Base-by-base conservation (phyloP, 2,797 vertebrate genomes). In the Pelodytes ibericus region DNA sequence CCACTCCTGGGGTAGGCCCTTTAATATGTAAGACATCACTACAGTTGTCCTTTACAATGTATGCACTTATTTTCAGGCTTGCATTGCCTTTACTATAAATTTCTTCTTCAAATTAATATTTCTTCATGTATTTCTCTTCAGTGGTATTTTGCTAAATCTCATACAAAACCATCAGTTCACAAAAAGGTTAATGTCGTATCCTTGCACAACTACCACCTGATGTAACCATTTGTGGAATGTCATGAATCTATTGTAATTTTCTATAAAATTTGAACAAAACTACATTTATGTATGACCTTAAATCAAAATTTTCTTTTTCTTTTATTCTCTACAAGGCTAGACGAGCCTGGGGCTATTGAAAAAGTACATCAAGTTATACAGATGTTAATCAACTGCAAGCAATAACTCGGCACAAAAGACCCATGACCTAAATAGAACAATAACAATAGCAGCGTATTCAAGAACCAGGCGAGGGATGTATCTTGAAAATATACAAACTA, bases 301-400 rank as follows among this genome's bases (percentile, higher is more conserved):
- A 76, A 83, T 78, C 36, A 61, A 6, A 81, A 51, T 76, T 61
- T 41, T 39, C 58, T 69, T 86, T 82, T 80, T 57, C 7, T 47
- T 63, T 56, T n/a, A 25, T 57, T 65, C 27, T 68, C 71, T 64
- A 64, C 71, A 72, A 83, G 58, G 26, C 18, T 39, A 41, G 20
- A 22, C 0, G 0, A 72, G 51, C 47, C 63, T 64, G 65, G 15
- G 44, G 36, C 41, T 80, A 20, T 7, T 18, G 7, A 56, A 72
- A 69, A 62, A 73, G 30, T n/a, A 75, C 74, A 71, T 27, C 25
- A 31, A 77, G 31, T 68, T 15, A 80, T 10, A n/a, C n/a, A 66
- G 25, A 77, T 61, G 2, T 18, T 76, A 58, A 70, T 77, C 60
- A 71, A 60, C 33, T 80, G 70, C 80, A 82, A 80, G 6, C 22